Base-by-base conservation (phyloP, 2,888 invertebrate species). In the Cerastis leucographa region DNA sequence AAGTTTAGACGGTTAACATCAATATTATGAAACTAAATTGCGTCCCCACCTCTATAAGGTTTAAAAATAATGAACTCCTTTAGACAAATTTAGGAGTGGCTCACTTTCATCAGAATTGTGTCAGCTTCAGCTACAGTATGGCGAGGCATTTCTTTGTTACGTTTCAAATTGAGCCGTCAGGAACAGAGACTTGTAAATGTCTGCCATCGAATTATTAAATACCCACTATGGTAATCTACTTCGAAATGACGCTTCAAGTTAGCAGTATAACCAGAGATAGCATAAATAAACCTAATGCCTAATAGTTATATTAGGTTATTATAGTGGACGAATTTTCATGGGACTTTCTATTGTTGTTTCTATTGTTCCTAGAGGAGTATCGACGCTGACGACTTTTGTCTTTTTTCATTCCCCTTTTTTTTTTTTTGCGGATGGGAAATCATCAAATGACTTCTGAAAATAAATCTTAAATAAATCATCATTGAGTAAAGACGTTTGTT, bases 1-100 rank as follows among this genome's bases (percentile, higher is more conserved):
- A 71, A 66, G 56, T 78, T 71, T 46, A 8, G 46, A 35, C 59
- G 51, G 68, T 74, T 51, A 54, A 67, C 64, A 54, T 67, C n/a
- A 74, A 72, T 76, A 72, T 72, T 74, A 54, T n/a, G 44, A 67
- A 76, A 76, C 68, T 59, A 51, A 59, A 40, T 61, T 46, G 35
- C 12, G 40, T 56, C 9, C 14, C 17, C 35, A 11, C 9, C 12
- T 67, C 11, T 49, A 44, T 62, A 59, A 49, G 51, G 51, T 66
- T 56, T n/a, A 25, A 46, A 68, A 69, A 74, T 46, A 78, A 72
- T 25, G 67, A 54, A 56, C 25, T 76, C 42, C 12, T 68, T 29
- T 62, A 62, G 62, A 40, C 40, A 56, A 62, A 62, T 62, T 40
- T 12, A 25, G 40, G 22, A 40, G 9, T 62, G 62, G n/a, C n/a